Conservation (phyloP, 2,888 invertebrate genomes). For the Gnatocerus cornutus region DNA sequence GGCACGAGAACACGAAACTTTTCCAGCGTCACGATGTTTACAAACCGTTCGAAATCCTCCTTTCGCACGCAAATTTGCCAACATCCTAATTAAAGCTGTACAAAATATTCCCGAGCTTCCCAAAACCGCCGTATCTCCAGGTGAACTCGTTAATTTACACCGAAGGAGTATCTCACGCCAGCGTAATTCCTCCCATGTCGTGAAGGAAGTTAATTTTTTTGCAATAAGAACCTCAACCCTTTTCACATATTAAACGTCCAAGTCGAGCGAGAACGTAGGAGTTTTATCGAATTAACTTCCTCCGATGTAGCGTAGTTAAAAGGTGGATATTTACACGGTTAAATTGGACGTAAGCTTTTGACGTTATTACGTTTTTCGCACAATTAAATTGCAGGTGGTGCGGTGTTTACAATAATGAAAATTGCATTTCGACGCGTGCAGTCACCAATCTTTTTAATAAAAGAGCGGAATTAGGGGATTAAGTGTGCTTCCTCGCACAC, state of each 20-base stretch:
- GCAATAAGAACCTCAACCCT: slow-evolving; percentile 11
- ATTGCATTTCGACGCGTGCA: slow-evolving; percentile 37
- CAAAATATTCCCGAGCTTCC: slow-evolving; percentile 1
- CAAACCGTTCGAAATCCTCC: neutral
- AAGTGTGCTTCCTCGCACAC: slow-evolving; percentile 7
- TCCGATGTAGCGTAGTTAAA: slow-evolving; percentile 27
- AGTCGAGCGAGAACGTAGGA: slow-evolving; percentile 16
- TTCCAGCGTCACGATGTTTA: neutral
- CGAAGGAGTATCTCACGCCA: neutral
- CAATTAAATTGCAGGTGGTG: slow-evolving; percentile 39
- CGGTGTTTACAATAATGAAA: slow-evolving; percentile 37
- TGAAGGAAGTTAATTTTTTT: slow-evolving; percentile 13
- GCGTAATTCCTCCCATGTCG: neutral
- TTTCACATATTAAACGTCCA: slow-evolving; percentile 30
- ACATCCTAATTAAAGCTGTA: slow-evolving; percentile 1
- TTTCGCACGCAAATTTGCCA: neutral
- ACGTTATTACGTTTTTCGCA: slow-evolving; percentile 35
- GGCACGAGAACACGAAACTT: neutral
- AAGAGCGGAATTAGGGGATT: neutral
- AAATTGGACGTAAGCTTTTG: slow-evolving; percentile 29
- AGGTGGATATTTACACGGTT: slow-evolving; percentile 38
- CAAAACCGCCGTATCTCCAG: slow-evolving; percentile 2
- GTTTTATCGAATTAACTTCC: slow-evolving; percentile 30
- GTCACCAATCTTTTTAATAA: slow-evolving; percentile 32
- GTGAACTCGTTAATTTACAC: slow-evolving; percentile 2